Conservation (phyloP, 2,797 vertebrate genomes). For the Phyllotis vaccarum region DNA sequence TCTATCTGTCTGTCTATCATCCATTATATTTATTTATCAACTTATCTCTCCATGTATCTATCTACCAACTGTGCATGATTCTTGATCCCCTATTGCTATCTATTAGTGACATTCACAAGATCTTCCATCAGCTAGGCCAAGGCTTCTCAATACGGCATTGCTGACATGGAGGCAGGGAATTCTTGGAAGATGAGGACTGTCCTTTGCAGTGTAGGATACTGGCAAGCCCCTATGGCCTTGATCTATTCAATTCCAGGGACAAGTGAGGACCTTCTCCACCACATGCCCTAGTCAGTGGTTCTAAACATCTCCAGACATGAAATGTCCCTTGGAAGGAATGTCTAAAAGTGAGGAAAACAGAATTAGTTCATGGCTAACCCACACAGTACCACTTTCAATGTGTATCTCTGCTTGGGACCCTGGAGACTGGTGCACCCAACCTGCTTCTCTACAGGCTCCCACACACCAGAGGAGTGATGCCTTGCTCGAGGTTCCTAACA, state of each 20-base stretch:
- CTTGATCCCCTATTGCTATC: fast-evolving
- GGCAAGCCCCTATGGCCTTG: not conserved
- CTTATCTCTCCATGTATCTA: not conserved
- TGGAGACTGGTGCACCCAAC: too few relatives aligned
- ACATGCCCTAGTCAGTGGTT: fast-evolving
- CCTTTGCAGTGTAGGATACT: not conserved
- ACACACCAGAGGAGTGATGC: fast-evolving
- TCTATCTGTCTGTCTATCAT: not conserved
- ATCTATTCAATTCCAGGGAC: not conserved
- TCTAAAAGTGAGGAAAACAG: fast-evolving
- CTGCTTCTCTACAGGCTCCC: not conserved
- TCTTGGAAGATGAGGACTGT: fast-evolving
- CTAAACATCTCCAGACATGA: not conserved
- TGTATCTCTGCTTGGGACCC: not conserved
- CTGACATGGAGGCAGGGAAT: not conserved
- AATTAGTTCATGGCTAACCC: not conserved
- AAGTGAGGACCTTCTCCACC: not conserved
- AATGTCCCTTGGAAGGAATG: fast-evolving
- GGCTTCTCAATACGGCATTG: not conserved
- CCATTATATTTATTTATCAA: not conserved
- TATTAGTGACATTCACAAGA: not conserved
- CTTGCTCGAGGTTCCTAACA: not conserved
- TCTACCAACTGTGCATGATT: not conserved
- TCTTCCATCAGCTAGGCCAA: fast-evolving
- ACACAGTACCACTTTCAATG: fast-evolving